These are phyloP conservation scores for Xestia sexstrigata DNA, from an alignment of 2,888 invertebrate species.

Conservation along the genomic window DNA sequence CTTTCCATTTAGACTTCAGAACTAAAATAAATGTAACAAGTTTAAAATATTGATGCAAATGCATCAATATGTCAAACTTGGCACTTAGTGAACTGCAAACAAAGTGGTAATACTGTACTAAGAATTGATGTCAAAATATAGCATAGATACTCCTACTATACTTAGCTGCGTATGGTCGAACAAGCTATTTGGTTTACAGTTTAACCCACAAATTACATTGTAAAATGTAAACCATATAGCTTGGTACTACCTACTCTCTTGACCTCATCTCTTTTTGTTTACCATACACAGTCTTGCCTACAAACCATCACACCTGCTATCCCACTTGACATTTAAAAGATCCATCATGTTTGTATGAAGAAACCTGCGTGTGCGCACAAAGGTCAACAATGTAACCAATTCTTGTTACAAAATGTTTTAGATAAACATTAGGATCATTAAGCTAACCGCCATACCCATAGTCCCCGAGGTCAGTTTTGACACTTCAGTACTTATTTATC, in stretches of 20 bases:
- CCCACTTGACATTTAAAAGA: conserved; percentile 47
- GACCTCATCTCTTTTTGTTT: conserved; percentile 9
- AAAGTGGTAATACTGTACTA: not conserved
- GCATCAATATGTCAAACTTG: too few relatives aligned
- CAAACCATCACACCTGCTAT: conserved; percentile 9
- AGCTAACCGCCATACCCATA: not conserved
- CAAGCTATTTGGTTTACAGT: too few relatives aligned
- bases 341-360: conserved; percentile 56
- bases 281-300: not conserved
- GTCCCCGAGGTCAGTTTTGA: not conserved
- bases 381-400: conserved; percentile 63
- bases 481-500: not conserved
- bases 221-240: too few relatives aligned
- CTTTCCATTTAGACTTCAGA: not conserved
- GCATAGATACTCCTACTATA: not conserved
- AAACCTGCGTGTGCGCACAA: conserved; percentile 58
- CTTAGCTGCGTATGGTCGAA: not conserved
- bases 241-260: not conserved
- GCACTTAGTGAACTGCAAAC: not conserved
- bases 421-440: conserved; percentile 32
- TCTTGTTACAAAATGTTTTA: conserved; percentile 48
- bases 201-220: too few relatives aligned
- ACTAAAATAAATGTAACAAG: not conserved
- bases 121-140: not conserved
- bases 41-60: not conserved